Evolutionary conservation across 2,797 vertebrate species (phyloP), one percentile per base, ranked within the genome.

Genomic region (Ptychobarbus kaznakovi): DNA sequence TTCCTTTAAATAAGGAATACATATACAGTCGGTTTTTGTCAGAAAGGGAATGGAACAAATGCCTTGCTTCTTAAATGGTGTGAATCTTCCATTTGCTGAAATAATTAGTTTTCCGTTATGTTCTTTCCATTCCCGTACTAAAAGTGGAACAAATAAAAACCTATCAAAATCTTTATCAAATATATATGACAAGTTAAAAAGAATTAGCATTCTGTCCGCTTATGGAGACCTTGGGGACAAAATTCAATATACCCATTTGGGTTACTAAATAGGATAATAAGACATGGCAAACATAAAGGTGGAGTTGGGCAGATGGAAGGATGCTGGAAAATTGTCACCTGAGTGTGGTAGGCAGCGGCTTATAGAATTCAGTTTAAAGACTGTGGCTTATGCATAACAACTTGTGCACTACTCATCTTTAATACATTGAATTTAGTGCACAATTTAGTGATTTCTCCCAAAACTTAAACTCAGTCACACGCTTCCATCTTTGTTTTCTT

Each of bases 21-120:
- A 56, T 81, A 1, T 28, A 32, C 8, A 11, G 49, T 28, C 22
- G 13, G 15, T 61, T 85, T 80, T 25, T 77, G 56, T 49, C 80
- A 77, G 73, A 32, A 70, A 53, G 22, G 20, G 15, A 77, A 35
- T 65, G 15, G 38, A 86, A 46, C 20, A 44, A 76, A 68, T 73
- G 35, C 82, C 28, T 42, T 53, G 16, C 28, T 68, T 22, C 28
- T 18, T 8, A 78, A 76, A 77, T 25, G 15, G 25, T 51, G 15
- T 65, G 6, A 70, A 58, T 81, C 18, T 72, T 68, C 42, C 20
- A 51, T 40, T 44, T 35, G n/a, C 13, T 56, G 3, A 38, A 76
- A 38, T 40, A 6, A 53, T 13, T n/a, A 58, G n/a, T 16, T 42
- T 81, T 81, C 25, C 35, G 4, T 42, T 20, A 42, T 44, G 16